Base-by-base conservation (phyloP, 1,140 invertebrate genomes). In the Propsilocerus akamusi region DNA sequence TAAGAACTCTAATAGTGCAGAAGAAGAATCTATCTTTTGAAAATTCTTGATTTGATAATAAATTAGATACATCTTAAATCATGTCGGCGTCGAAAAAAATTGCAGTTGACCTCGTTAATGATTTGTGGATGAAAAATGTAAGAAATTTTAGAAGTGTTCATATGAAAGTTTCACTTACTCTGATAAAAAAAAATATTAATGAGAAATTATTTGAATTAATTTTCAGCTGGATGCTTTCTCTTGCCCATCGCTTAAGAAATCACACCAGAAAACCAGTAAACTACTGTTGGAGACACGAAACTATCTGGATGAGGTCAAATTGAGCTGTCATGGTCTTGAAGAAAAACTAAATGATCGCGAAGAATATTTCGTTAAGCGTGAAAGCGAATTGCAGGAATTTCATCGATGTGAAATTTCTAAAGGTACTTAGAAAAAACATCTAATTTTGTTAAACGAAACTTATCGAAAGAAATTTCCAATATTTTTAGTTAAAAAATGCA, bases 221-320 rank as follows among this genome's bases (percentile, higher is more conserved):
- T 67, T 67, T 48, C 59, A 81, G 78, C 67, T 78, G 53, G 76
- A 79, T 53, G 75, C 73, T 1, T 75, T 74, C 55, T 61, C 67
- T 46, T 71, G 69, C 24, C 72, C 70, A 11, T 62, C 59, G 47
- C 58, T 74, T 41, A 75, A 70, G 60, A 63, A 67, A 52, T 68
- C 76, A 55, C 66, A 69, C 51, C 62, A 71, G 24, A 72, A 65
- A 50, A 63, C 69, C 49, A 67, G 65, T 52, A 58, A 59, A n/a
- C 66, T 69, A 17, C 67, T 73, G 60, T 51, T 68, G 8, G 60
- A 69, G 48, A 67, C 68, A 5, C 66, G 70, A 28, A 51, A 62
- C 23, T 62, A 73, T 54, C 57, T 75, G 24, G 73, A 77, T 47
- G 67, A 76, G 56, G 63, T 70, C 8, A 64, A 70, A 51, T 59